These are phyloP conservation scores for Agrochola macilenta DNA, from an alignment of 2,888 invertebrate genomes.

Conservation along the genomic window DNA sequence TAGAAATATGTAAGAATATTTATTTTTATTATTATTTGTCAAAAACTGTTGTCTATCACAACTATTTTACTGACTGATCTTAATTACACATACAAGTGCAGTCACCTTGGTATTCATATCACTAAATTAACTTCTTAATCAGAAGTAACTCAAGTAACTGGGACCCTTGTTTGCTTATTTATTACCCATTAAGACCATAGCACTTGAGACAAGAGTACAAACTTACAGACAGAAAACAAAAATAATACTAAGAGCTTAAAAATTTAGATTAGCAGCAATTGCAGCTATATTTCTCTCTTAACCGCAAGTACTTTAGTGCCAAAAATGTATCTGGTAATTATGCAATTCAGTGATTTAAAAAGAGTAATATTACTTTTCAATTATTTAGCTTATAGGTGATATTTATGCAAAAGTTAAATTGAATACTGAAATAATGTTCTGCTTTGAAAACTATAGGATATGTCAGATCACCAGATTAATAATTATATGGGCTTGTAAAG, in stretches of 20 bases:
- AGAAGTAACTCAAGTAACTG: conserved; percentile 46
- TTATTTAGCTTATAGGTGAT: conserved; percentile 15
- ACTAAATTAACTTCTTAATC: conserved; percentile 45
- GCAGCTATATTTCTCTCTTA: conserved; percentile 6
- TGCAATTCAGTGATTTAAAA: conserved; percentile 4
- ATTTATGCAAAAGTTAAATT: conserved; percentile 27
- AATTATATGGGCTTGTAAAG: conserved; percentile 98
- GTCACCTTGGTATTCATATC: conserved; percentile 42
- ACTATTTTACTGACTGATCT: conserved; percentile 46
- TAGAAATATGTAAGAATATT: conserved; percentile 58
- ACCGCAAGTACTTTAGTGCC: conserved; percentile 30
- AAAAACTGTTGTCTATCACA: conserved; percentile 47
- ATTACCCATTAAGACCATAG: conserved; percentile 36
- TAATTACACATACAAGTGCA: conserved; percentile 46
- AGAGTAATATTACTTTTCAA: conserved; percentile 16
- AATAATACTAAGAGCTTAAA: conserved; percentile 33
- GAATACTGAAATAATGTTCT: conserved; percentile 52
- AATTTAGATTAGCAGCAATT: conserved; percentile 17
- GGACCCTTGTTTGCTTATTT: conserved; percentile 32
- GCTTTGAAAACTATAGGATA: conserved; percentile 43
- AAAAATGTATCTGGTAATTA: conserved; percentile 23
- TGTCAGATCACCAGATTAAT: conserved; percentile 40
- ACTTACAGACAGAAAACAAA: conserved; percentile 39
- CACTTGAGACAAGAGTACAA: conserved; percentile 39
- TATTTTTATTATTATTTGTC: conserved; percentile 50